Evolutionary conservation across 2,888 invertebrate species (phyloP).

Genomic region (Phengaris arion): DNA sequence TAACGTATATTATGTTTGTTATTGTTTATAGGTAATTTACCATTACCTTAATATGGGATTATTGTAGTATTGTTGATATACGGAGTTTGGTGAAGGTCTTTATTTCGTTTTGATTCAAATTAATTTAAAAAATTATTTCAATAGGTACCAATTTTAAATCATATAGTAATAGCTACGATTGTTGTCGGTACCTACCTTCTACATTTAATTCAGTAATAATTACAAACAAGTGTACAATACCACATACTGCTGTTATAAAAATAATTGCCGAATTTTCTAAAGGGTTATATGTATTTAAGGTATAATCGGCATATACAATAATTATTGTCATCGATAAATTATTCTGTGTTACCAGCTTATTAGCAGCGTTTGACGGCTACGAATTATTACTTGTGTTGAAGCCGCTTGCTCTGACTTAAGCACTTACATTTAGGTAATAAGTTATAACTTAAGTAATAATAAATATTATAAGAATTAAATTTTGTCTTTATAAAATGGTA

Average conservation of each 20-base stretch:
- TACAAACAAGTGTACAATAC: not conserved
- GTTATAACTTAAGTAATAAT: too few species aligned
- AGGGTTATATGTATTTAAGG: not conserved
- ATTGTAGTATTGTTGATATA: too few species aligned
- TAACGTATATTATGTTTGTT: too few species aligned
- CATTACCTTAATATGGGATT: too few species aligned
- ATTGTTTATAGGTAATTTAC: too few species aligned
- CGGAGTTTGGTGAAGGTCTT: too few species aligned
- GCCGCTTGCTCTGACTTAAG: not conserved
- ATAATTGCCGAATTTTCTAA: conserved; percentile 7
- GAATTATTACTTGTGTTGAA: not conserved
- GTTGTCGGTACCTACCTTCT: not conserved
- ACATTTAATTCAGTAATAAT: not conserved
- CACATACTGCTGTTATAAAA: not conserved
- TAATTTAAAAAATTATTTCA: too few species aligned
- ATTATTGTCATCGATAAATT: not conserved
- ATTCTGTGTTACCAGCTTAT: not conserved
- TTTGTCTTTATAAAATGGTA: too few species aligned
- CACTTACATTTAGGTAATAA: too few species aligned
- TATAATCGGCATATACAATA: not conserved
- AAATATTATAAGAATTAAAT: too few species aligned
- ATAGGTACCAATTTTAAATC: not conserved
- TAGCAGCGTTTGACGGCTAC: not conserved
- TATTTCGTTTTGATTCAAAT: too few species aligned
- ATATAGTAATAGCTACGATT: not conserved